These are phyloP conservation scores for Drosophila gunungcola DNA, from an alignment of 1,140 invertebrate genomes.

Conservation along the genomic window DNA sequence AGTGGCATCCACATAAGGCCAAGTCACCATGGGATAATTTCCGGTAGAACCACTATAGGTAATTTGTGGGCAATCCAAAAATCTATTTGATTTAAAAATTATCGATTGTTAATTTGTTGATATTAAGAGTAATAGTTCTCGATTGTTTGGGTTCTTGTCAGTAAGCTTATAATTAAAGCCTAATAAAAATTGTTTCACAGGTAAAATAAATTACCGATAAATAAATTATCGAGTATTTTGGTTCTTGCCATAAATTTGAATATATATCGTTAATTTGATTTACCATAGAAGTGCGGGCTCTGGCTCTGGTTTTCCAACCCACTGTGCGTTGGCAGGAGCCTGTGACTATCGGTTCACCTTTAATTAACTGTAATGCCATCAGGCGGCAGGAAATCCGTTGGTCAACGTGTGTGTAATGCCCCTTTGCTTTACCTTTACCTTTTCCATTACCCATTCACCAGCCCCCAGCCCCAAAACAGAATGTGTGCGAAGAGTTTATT, in stretches of 20 bases:
- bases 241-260: no score
- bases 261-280: no score
- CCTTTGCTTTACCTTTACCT: not conserved
- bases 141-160: no score
- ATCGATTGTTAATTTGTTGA: not conserved
- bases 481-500: constrained; percentile 63
- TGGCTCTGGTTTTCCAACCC: constrained; percentile 4
- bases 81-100: not conserved
- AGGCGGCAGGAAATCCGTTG: constrained; percentile 18
- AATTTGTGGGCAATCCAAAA: not conserved
- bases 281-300: no score
- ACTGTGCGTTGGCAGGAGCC: constrained; percentile 29
- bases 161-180: no score
- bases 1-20: not conserved
- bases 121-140: no score
- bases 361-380: constrained; percentile 72
- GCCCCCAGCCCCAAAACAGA: not conserved
- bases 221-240: no score
- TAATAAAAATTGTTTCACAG: no score
- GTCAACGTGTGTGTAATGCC: constrained; percentile 48
- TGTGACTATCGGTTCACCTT: constrained; percentile 44
- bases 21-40: constrained; percentile 3
- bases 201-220: no score
- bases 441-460: not conserved
- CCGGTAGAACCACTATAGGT: not conserved